Evolutionary conservation across 2,113 vertebrate genomes (phyloP).

Genomic region (Datnioides undecimradiatus): DNA sequence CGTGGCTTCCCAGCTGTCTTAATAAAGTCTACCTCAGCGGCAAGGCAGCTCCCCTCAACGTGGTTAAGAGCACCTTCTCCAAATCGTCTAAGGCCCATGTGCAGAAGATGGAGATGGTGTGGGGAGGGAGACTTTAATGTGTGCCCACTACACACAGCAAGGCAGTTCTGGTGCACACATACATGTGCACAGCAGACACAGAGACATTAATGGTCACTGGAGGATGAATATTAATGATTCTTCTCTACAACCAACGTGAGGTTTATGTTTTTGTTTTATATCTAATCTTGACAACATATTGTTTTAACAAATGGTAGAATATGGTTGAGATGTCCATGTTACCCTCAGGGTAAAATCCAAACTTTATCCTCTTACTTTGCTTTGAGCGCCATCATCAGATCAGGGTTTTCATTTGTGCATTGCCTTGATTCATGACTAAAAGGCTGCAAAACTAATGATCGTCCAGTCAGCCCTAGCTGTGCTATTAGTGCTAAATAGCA

Average conservation of each 20-base stretch:
- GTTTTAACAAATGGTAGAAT: no score
- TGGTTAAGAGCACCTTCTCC: conserved; percentile 94
- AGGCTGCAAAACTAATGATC: background rate
- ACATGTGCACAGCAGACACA: background rate
- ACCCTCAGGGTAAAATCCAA: background rate
- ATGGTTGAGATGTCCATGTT: background rate
- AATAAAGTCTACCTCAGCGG: conserved; percentile 99
- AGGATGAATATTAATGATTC: background rate
- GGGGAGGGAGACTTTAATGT: conserved; percentile 79
- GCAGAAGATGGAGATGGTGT: conserved; percentile 92
- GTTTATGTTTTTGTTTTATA: background rate
- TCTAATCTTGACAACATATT: background rate
- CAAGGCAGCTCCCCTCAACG: conserved; percentile 91
- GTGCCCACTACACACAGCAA: background rate
- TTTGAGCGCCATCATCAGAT: background rate
- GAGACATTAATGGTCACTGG: background rate
- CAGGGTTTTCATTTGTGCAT: background rate
- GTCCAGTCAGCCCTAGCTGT: background rate
- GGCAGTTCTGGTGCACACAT: background rate
- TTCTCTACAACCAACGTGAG: background rate
- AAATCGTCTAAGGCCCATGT: conserved; percentile 93
- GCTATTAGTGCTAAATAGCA: background rate
- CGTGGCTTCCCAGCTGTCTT: conserved; percentile 86
- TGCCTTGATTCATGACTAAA: background rate
- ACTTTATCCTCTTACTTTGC: background rate